Evolutionary conservation across 1,140 invertebrate species (phyloP).

Genomic region (Heliconius melpomene): DNA sequence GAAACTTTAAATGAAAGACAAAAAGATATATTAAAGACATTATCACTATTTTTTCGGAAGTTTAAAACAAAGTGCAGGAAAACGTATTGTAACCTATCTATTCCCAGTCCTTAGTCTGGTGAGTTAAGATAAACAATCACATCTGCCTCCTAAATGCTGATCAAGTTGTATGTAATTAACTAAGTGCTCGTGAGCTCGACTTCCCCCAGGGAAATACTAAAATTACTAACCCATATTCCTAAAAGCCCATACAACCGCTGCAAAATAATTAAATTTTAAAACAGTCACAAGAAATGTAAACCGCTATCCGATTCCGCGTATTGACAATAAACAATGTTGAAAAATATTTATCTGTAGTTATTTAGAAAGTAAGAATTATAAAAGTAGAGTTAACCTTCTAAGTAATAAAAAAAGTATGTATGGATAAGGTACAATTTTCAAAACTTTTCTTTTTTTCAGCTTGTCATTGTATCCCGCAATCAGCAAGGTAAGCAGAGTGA

Average conservation of each 20-base stretch:
- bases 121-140: constrained; percentile 37
- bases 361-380: too few relatives aligned
- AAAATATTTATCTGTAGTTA: too few relatives aligned
- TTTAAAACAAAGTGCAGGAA: neutral
- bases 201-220: constrained; percentile 39
- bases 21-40: neutral
- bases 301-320: neutral
- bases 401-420: too few relatives aligned
- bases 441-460: too few relatives aligned
- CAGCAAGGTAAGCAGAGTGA: too few relatives aligned
- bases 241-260: constrained; percentile 31
- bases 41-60: neutral
- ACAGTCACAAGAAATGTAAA: neutral
- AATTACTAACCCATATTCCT: constrained; percentile 40
- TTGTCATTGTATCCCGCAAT: too few relatives aligned
- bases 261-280: constrained; percentile 35
- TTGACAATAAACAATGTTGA: neutral
- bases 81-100: constrained; percentile 18
- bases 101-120: constrained; percentile 30
- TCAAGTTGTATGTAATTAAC: constrained; percentile 42
- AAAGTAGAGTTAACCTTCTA: too few relatives aligned
- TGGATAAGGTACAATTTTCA: too few relatives aligned
- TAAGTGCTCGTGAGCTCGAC: constrained; percentile 38
- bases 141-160: constrained; percentile 33
- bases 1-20: neutral